Base-by-base conservation (phyloP, 2,797 vertebrate species). In the Meda fulgida region DNA sequence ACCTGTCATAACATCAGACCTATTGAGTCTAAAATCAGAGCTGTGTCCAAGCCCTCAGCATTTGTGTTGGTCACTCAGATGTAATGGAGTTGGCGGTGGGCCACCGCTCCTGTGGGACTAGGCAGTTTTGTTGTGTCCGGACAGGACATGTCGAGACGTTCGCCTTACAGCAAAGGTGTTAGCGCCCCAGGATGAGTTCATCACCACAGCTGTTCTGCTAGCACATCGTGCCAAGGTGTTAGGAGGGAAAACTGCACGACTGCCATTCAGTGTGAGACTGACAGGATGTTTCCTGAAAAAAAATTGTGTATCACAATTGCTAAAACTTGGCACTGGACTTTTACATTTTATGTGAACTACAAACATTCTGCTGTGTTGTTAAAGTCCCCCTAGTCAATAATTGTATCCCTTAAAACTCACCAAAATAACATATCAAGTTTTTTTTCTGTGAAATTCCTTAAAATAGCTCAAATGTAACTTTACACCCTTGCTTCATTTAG, bases 101-200 rank as follows among this genome's bases (percentile, higher is more conserved):
- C 84, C 88, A 86, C 26, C 23, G 9, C 11, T 89, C 80, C 79
- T 21, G 69, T 38, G 87, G 66, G 85, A 85, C 71, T 53, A 18
- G 83, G 78, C 86, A 86, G 87, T 88, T 91, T 87, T 89, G 81
- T 91, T 90, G 83, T 86, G 73, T 87, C 88, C 86, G 81, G 80
- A 88, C 72, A 87, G 80, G 87, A 89, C 85, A 78, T 88, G 85
- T 78, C 43, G 85, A 90, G 87, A 89, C 71, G 72, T 84, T 88
- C 81, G 82, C 78, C 85, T 85, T 87, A 86, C 85, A 78, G 84
- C 71, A 87, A 87, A 87, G 87, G 87, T 87, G 90, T 90, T 91
- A 90, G 90, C 79, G 79, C 82, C 82, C 85, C 77, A 69, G 85
- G 80, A 86, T 92, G 88, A 89, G 83, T 85, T 85, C 88, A 90